Evolutionary conservation across 2,113 vertebrate species (phyloP), one percentile per base, ranked within the genome.

Genomic region (Echinops telfairi): DNA sequence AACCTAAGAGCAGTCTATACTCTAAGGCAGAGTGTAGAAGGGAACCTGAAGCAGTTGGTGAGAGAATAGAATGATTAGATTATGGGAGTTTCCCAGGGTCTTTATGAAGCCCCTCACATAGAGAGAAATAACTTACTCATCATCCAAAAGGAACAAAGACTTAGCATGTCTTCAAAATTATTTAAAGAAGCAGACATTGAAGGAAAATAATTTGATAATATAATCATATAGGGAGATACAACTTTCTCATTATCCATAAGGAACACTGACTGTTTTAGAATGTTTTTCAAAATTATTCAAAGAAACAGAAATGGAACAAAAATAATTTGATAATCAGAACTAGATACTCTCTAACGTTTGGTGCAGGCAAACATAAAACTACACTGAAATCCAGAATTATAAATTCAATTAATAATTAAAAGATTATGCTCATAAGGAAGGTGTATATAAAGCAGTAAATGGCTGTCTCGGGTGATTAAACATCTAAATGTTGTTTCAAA

Each of bases 401-500:
- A 33, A 96, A 89, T 88, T 93, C 73, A 89, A 95, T 96, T 96
- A 95, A 96, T 93, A 97, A 97, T 96, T 95, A 96, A 96, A 95
- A 40, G 62, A 92, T 93, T 96, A 87, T 83, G 29, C 22, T 89
- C 81, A 81, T 27, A 90, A 27, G 19, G 81, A 91, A 95, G 58
- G 83, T 94, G 89, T 84, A 92, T 89, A 90, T 90, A 93, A 84
- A 93, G 62, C 31, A 84, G 38, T 33, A 94, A 93, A 93, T 93
- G 73, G 25, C 53, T 92, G 96, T 95, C 93, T 96, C 73, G 77
- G 78, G 80, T 96, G 93, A 97, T 94, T 96, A 97, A 95, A 80
- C 88, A 93, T 92, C 86, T 88, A 95, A 96, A 92, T 86, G 92
- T 94, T 94, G 64, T n/a, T 95, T 90, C 58, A 75, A 27, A 87